Conservation (phyloP, 1,140 invertebrate genomes). For the Conus ventricosus region DNA sequence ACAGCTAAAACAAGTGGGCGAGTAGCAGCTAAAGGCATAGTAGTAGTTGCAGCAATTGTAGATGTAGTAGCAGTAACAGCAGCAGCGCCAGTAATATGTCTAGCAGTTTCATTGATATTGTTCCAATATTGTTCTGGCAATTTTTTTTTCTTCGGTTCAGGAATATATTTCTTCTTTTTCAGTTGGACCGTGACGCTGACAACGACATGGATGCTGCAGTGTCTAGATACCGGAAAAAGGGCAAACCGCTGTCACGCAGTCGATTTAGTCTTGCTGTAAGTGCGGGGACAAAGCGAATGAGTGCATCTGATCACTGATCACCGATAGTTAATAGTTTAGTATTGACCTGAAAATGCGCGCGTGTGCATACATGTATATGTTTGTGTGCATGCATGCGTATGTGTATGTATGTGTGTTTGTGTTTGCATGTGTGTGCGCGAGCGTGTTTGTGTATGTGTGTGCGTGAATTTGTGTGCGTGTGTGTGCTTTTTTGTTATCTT, state of each 20-base stretch:
- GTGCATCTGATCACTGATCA: no score
- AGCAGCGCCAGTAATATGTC: no score
- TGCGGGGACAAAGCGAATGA: not conserved
- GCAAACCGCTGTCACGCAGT: not conserved
- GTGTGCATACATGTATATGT: not conserved
- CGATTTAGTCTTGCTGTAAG: not conserved
- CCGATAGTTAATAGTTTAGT: no score
- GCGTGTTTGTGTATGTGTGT: not conserved
- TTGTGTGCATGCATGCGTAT: no score
- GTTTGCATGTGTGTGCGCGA: not conserved
- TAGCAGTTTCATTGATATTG: not conserved
- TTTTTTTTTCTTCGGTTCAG: not conserved
- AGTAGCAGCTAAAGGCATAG: no score
- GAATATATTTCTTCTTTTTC: not conserved
- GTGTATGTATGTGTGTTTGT: not conserved
- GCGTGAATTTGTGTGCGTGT: not conserved
- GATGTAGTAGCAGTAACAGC: no score
- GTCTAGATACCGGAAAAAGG: slow-evolving; percentile 3
- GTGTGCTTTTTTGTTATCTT: no score
- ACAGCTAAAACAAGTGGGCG: no score
- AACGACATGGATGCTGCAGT: not conserved
- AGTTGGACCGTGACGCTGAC: not conserved
- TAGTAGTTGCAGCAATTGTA: no score
- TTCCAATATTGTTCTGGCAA: not conserved
- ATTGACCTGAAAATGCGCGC: no score